These are phyloP conservation scores for Pachyuromys duprasi DNA, from an alignment of 2,797 vertebrate genomes.

Conservation along the genomic window DNA sequence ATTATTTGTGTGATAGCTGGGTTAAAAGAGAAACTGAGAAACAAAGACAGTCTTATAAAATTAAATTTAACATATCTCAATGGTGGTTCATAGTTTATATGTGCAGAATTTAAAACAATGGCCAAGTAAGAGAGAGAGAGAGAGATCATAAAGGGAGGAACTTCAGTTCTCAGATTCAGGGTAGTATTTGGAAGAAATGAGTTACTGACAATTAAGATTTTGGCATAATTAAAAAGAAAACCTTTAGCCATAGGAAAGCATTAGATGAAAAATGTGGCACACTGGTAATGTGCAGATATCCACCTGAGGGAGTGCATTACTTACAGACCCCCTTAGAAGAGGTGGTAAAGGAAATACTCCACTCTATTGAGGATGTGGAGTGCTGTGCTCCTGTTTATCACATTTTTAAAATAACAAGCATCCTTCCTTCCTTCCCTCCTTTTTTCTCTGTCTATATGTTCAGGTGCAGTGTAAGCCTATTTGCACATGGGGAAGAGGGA, in stretches of 20 bases:
- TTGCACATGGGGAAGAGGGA: not conserved
- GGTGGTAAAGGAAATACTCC: not conserved
- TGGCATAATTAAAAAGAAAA: not conserved
- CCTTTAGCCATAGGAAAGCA: not conserved
- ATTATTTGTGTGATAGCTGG: no score
- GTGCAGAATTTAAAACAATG: not conserved
- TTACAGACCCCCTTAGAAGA: not conserved
- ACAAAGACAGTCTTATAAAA: no score
- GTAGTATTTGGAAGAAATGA: not conserved
- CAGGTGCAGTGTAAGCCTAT: not conserved
- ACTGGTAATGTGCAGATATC: not conserved
- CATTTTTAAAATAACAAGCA: not conserved
- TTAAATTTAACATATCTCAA: not conserved
- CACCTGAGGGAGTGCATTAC: not conserved
- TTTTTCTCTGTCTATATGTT: not conserved
- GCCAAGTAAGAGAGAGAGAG: not conserved
- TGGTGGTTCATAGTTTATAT: not conserved
- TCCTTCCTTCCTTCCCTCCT: not conserved
- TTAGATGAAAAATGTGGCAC: not conserved
- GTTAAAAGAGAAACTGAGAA: no score
- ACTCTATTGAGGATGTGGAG: not conserved
- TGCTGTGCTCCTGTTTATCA: not conserved
- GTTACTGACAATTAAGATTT: slow-evolving; percentile 13
- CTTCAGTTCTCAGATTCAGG: not conserved
- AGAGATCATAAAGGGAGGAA: not conserved